A percentile compares a stretch with the other conserved stretches of the same genome.
phyloP scores from a whole-genome alignment of 2,113 vertebrate genomes.

The Lepisosteus osseus region DNA sequence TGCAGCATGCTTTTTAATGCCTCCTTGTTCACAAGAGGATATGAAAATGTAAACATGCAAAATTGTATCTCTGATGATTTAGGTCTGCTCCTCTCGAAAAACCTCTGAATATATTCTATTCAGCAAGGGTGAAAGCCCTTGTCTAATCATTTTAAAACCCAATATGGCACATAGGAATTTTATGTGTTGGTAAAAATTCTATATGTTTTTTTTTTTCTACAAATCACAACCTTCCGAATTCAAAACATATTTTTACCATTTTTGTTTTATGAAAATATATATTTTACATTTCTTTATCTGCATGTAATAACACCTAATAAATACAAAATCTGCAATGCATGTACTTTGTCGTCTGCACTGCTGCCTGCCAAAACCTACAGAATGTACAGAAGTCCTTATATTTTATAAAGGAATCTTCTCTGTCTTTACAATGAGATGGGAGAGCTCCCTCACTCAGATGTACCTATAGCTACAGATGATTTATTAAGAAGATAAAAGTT shows the following conservation, averaged over 20 bases:
- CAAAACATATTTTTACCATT: slow-evolving; percentile 14
- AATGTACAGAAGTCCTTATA: neutral
- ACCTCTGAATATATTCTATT: too few species aligned
- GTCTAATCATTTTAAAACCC: neutral
- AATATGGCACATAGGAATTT: neutral
- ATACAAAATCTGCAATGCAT: slow-evolving; percentile 4
- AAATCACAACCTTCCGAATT: neutral
- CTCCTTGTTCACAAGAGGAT: too few species aligned
- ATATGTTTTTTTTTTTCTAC: neutral
- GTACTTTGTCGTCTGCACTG: neutral
- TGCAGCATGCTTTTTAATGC: too few species aligned
- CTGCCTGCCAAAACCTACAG: too few species aligned
- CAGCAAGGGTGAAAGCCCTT: neutral
- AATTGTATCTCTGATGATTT: too few species aligned
- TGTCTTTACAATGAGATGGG: neutral
- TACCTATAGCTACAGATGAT: too few species aligned
- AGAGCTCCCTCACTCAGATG: too few species aligned
- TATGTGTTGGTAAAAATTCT: neutral
- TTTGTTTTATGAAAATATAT: slow-evolving; percentile 14
- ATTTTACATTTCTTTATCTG: slow-evolving; percentile 12
- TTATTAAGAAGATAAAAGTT: too few species aligned
- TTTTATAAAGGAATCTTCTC: neutral
- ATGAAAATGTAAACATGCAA: too few species aligned
- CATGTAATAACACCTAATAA: neutral
- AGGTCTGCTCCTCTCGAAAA: too few species aligned